These are phyloP conservation scores for Hirundo rustica DNA, from an alignment of 2,797 vertebrate genomes.

Conservation along the genomic window DNA sequence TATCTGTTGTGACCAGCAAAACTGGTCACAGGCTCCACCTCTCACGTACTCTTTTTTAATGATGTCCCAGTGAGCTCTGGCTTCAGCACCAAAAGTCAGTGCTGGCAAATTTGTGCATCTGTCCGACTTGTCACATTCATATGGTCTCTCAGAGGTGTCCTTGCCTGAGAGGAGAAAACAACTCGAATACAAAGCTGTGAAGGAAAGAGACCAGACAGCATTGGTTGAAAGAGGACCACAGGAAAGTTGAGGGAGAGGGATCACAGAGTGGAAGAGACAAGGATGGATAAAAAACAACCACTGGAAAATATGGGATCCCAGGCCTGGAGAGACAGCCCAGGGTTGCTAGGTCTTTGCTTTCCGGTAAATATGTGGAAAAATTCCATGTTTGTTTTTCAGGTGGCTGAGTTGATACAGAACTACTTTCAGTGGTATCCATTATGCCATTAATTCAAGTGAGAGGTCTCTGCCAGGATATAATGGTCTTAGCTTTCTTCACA, in stretches of 20 bases:
- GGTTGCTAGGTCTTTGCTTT: neutral
- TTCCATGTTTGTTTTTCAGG: neutral
- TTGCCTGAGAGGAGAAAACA: neutral
- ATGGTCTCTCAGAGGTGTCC: neutral
- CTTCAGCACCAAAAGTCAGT: neutral
- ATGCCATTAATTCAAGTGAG: neutral
- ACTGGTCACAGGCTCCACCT: neutral
- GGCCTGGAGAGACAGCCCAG: neutral
- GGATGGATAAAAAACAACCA: neutral
- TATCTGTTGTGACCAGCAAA: neutral
- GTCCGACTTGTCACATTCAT: neutral
- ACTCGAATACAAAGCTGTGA: rapidly evolving
- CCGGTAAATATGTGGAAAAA: neutral
- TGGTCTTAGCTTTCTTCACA: neutral
- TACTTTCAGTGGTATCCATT: neutral
- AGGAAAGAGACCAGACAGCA: neutral
- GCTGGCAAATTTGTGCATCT: neutral
- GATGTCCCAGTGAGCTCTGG: neutral
- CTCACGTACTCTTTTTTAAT: neutral
- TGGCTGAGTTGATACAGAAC: neutral
- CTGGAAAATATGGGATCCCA: neutral
- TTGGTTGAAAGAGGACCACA: neutral
- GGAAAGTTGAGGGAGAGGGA: neutral
- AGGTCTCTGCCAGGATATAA: neutral
- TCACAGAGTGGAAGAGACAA: neutral